Evolutionary conservation across 1,140 invertebrate species (phyloP), one percentile per base, ranked within the genome.

Genomic region (Pseudomyrmex cubaensis): DNA sequence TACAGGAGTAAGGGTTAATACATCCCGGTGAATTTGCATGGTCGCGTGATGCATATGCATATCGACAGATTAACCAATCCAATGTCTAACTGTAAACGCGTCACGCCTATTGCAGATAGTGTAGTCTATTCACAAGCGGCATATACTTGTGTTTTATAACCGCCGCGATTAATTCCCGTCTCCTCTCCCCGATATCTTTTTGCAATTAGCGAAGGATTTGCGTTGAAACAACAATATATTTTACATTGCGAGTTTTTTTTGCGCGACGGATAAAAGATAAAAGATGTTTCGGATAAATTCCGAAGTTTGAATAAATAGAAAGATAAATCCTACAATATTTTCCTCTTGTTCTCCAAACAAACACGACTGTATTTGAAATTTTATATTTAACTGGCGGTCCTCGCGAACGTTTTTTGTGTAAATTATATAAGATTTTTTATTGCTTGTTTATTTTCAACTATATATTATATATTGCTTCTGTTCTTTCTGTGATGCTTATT

Each of bases 31-130:
- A 35, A 35, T 35, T 35, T 35, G 35, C 35, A 35, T 35, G 35
- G 35, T 35, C 35, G 35, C 35, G 35, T 35, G 35, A 35, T 35
- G 35, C 35, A 35, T 35, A 35, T 35, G 35, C 35, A 35, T 35
- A 35, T 35, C 3, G 35, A 35, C 35, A 35, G 35, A 35, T 35
- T 35, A 35, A 35, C 35, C 35, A 35, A 35, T 35, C 5, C 35
- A 35, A 35, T 35, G 35, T 35, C 35, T 35, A 35, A 78, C 75
- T 69, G 75, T 78, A 78, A 78, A 77, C 9, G 52, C 52, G 52
- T 50, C 5, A 9, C 35, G 20, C 44, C 35, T 78, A 48, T 69
- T 57, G 64, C 75, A 66, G 66, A 57, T 48, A 66, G n/a, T 66
- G 35, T 35, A 35, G 35, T 54, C 25, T 54, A 76, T 35, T 76